Evolutionary conservation across 1,140 invertebrate species (phyloP).

Genomic region (Bombus picipes): DNA sequence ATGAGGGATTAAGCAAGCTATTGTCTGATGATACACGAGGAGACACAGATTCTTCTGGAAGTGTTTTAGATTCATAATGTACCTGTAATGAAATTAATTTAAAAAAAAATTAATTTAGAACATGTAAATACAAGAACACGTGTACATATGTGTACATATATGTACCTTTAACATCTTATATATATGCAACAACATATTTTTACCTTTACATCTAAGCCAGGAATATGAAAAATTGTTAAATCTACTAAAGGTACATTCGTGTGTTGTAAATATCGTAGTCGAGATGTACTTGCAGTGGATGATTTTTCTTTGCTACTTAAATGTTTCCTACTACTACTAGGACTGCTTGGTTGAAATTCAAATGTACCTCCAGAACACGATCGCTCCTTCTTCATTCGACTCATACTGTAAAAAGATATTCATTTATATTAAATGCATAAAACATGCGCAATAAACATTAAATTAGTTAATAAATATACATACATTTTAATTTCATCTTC

Average conservation of each 20-base stretch:
- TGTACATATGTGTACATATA: conserved; percentile 1
- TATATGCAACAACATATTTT: conserved; percentile 11
- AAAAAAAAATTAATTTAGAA: neutral
- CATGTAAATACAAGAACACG: conserved; percentile 2
- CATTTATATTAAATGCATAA: neutral
- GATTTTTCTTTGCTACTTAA: conserved; percentile 81
- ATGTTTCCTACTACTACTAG: conserved; percentile 81
- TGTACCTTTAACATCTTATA: neutral
- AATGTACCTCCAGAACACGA: conserved; percentile 88
- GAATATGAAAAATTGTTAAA: conserved; percentile 96
- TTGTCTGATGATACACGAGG: conserved; percentile 73
- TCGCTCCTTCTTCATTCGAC: conserved; percentile 87
- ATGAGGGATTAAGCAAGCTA: conserved; percentile 71
- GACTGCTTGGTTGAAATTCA: conserved; percentile 84
- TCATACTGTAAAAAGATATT: conserved; percentile 74
- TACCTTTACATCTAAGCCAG: conserved; percentile 96
- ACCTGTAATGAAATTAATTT: conserved; percentile 81
- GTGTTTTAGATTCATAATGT: conserved; percentile 93
- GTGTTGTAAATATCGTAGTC: conserved; percentile 81
- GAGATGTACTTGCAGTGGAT: conserved; percentile 79
- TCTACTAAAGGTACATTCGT: conserved; percentile 86
- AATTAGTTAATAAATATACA: conserved; percentile 67
- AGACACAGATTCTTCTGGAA: conserved; percentile 85
- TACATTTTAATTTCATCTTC: conserved; percentile 88
- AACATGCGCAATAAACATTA: conserved; percentile 14